Percentiles rank a stretch among this genome's conserved stretches.
phyloP scores from a whole-genome alignment of 2,888 invertebrate species.

The Microctonus aethiopoides region DNA sequence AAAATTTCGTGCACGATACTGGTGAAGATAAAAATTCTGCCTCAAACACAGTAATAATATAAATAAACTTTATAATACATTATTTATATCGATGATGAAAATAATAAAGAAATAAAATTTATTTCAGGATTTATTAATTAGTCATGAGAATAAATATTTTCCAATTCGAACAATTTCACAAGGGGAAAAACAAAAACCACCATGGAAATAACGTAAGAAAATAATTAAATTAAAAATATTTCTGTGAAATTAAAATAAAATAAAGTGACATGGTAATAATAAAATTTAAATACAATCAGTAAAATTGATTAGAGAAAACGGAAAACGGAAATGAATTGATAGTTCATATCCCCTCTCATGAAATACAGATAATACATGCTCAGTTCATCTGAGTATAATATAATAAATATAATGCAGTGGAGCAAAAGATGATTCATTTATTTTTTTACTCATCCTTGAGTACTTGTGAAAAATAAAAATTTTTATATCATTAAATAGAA shows the following conservation, averaged over 20 bases:
- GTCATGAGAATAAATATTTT: slow-evolving; percentile 14
- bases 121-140: neutral
- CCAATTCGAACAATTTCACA: slow-evolving; percentile 41
- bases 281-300: neutral
- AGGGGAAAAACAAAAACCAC: slow-evolving; percentile 58
- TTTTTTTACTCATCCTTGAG: too few species aligned
- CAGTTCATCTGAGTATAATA: neutral
- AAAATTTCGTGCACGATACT: neutral
- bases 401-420: neutral
- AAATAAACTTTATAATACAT: neutral
- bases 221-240: neutral
- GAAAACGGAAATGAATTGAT: neutral
- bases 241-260: neutral
- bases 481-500: neutral
- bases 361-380: neutral
- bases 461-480: too few species aligned
- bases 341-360: neutral
- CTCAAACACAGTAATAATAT: neutral
- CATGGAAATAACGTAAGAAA: slow-evolving; percentile 62
- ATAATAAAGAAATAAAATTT: neutral
- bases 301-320: slow-evolving; percentile 2
- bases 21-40: neutral
- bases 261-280: neutral
- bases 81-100: too few species aligned
- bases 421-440: too few species aligned